Conservation (phyloP, 2,888 invertebrate species). For the Scaptomyza caliginosa region DNA sequence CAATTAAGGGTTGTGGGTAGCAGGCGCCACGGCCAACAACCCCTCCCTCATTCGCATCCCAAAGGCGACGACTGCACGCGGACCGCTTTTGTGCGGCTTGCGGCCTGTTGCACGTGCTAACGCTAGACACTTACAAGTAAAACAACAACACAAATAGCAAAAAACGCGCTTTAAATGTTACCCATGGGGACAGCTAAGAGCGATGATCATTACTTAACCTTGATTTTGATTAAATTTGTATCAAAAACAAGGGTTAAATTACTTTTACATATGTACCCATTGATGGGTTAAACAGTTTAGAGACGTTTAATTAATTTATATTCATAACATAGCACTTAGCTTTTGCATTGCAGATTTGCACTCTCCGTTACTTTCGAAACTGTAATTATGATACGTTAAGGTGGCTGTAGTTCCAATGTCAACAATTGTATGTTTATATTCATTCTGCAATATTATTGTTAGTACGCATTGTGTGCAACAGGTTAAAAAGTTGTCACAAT, state of each 20-base stretch:
- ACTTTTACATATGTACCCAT: not conserved
- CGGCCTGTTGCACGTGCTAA: constrained; percentile 75
- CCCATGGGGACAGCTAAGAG: constrained; percentile 56
- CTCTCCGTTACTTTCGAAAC: not conserved
- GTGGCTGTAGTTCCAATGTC: not conserved
- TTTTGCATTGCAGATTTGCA: not conserved
- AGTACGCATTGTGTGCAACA: constrained; percentile 30
- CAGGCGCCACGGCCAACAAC: constrained; percentile 25
- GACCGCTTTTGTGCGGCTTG: constrained; percentile 57
- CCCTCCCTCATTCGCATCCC: constrained; percentile 2
- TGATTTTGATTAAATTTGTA: constrained; percentile 69
- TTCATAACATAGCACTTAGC: not conserved
- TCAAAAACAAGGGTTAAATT: constrained; percentile 29
- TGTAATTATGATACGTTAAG: not conserved
- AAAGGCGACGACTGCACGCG: constrained; percentile 28
- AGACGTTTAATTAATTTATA: not conserved
- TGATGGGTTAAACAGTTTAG: not conserved
- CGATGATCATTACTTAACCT: constrained; percentile 59
- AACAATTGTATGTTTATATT: not conserved
- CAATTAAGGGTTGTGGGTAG: constrained; percentile 72
- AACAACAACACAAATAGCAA: constrained; percentile 12
- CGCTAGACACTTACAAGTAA: constrained; percentile 17
- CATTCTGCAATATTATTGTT: not conserved
- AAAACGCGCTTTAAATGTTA: constrained; percentile 49
- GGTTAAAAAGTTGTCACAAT: constrained; percentile 26